These are phyloP conservation scores for Eupeodes luniger DNA, from an alignment of 2,888 invertebrate species.

Conservation along the genomic window DNA sequence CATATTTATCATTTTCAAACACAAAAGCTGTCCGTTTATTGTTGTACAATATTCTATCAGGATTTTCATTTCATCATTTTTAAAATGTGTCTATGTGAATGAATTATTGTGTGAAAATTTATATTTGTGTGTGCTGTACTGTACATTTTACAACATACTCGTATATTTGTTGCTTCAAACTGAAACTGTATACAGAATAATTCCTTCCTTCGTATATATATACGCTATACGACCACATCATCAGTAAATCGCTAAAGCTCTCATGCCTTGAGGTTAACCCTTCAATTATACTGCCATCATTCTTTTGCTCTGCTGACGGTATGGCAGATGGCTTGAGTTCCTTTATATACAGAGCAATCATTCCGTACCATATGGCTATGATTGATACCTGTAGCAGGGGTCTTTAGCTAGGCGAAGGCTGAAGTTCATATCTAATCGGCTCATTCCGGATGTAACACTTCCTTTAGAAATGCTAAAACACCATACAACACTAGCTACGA, in stretches of 20 bases:
- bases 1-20: slow-evolving; percentile 40
- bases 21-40: slow-evolving; percentile 19
- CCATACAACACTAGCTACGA: neutral
- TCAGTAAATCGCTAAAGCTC: slow-evolving; percentile 31
- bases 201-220: neutral
- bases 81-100: neutral
- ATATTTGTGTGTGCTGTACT: neutral
- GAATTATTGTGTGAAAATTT: neutral
- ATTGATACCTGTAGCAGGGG: slow-evolving; percentile 31
- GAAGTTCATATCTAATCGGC: slow-evolving; percentile 65
- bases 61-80: slow-evolving; percentile 24
- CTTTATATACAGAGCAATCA: slow-evolving; percentile 48
- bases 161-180: neutral
- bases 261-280: slow-evolving; percentile 67
- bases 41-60: slow-evolving; percentile 29
- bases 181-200: neutral
- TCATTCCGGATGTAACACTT: slow-evolving; percentile 40
- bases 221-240: neutral
- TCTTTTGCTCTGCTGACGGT: slow-evolving; percentile 10
- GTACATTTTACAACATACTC: neutral
- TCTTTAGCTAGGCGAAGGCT: slow-evolving; percentile 7
- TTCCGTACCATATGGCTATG: slow-evolving; percentile 40
- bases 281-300: slow-evolving; percentile 69
- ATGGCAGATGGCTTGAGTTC: slow-evolving; percentile 59
- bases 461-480: slow-evolving; percentile 21